A percentile compares a stretch with the other conserved stretches of the same genome.
These are phyloP conservation scores for Rhingia rostrata DNA, from an alignment of 2,888 invertebrate genomes.

Conservation along the genomic window DNA sequence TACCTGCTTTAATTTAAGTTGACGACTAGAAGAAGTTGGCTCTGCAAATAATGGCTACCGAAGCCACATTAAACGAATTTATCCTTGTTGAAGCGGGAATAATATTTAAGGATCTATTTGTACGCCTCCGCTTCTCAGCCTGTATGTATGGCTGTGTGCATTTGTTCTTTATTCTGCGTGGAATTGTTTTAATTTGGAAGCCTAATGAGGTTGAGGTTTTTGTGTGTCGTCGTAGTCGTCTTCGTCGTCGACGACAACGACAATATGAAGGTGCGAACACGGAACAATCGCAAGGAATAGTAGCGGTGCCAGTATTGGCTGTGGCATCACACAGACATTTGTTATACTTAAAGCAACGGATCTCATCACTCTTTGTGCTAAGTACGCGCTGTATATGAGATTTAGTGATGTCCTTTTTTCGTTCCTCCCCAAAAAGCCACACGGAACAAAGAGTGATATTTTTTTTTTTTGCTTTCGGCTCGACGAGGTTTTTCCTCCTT, in stretches of 20 bases:
- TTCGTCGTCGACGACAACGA: neutral
- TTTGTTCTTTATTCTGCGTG: conserved; percentile 63
- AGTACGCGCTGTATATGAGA: conserved; percentile 61
- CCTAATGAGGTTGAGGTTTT: conserved; percentile 73
- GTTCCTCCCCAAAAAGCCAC: conserved; percentile 20
- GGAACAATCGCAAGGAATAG: conserved; percentile 25
- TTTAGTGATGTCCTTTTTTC: conserved; percentile 70
- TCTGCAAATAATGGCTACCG: conserved; percentile 70
- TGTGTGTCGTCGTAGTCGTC: conserved; percentile 21
- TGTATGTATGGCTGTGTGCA: conserved; percentile 52
- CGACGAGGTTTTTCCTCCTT: neutral
- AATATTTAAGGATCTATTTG: conserved; percentile 65
- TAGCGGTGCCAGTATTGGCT: conserved; percentile 32
- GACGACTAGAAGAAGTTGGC: conserved; percentile 66
- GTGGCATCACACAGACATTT: conserved; percentile 52
- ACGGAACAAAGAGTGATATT: conserved; percentile 27
- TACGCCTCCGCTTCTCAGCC: neutral
- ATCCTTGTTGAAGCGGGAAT: conserved; percentile 66
- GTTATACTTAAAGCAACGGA: conserved; percentile 66
- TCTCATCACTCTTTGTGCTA: conserved; percentile 65
- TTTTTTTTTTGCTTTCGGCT: conserved; percentile 9
- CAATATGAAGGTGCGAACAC: conserved; percentile 34
- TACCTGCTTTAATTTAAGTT: conserved; percentile 73
- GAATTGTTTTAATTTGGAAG: conserved; percentile 74
- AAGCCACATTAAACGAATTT: conserved; percentile 70